Conservation (phyloP, 1,140 invertebrate species). For the Sesamia nonagrioides region DNA sequence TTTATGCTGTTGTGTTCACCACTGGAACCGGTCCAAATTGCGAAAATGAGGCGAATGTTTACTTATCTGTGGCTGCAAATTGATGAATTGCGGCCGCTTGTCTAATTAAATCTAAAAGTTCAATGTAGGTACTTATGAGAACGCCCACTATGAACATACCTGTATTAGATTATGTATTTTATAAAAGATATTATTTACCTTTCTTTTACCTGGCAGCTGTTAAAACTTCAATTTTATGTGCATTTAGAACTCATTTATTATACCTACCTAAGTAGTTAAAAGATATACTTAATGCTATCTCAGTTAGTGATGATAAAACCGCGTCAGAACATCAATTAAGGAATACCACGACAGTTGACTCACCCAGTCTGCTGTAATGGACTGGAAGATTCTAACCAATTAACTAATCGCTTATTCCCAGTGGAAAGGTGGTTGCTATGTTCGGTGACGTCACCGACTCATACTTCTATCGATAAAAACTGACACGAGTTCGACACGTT, state of each 20-base stretch:
- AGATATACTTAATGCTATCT: slow-evolving; percentile 53
- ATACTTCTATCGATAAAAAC: slow-evolving; percentile 30
- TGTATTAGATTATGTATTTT: background rate
- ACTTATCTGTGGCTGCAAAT: slow-evolving; percentile 63
- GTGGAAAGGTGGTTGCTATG: slow-evolving; percentile 48
- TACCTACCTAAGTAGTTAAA: slow-evolving; percentile 11
- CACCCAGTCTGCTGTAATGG: slow-evolving; percentile 69
- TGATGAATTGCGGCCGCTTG: background rate
- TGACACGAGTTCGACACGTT: background rate
- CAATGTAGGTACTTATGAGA: background rate
- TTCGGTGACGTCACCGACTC: slow-evolving; percentile 63
- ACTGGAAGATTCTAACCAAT: slow-evolving; percentile 71
- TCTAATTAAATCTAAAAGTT: background rate
- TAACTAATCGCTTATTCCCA: slow-evolving; percentile 61
- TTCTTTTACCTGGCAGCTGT: background rate
- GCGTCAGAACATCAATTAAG: slow-evolving; percentile 70
- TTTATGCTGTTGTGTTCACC: slow-evolving; percentile 56
- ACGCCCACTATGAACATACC: background rate
- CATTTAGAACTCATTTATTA: background rate
- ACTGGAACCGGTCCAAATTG: slow-evolving; percentile 75
- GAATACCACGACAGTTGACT: slow-evolving; percentile 74
- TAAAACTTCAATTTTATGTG: background rate
- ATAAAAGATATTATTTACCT: background rate
- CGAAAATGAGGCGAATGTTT: slow-evolving; percentile 67
- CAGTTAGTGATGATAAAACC: slow-evolving; percentile 66